These are phyloP conservation scores for Coelopa pilipes DNA, from an alignment of 2,888 invertebrate species.

Conservation along the genomic window DNA sequence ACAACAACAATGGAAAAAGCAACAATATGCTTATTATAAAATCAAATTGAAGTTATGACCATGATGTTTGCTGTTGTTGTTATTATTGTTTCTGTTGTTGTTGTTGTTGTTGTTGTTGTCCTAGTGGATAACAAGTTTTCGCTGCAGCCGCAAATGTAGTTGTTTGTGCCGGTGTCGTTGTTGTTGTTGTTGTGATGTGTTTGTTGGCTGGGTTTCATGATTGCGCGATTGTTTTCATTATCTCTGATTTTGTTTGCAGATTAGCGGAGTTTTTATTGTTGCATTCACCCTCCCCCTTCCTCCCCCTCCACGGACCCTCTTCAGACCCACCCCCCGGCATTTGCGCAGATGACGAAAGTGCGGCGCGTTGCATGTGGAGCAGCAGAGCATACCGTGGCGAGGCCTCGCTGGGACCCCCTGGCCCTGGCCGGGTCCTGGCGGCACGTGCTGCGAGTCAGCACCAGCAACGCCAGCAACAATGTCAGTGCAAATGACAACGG, in stretches of 20 bases:
- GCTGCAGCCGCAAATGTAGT: slow-evolving; percentile 28
- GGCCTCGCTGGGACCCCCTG: too few species aligned
- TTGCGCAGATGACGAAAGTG: too few species aligned
- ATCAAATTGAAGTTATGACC: slow-evolving; percentile 46
- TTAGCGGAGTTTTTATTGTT: slow-evolving; percentile 36
- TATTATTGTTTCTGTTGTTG: background rate
- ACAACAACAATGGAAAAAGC: background rate
- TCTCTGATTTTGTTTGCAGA: slow-evolving; percentile 47
- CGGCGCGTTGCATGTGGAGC: too few species aligned
- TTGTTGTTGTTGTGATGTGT: slow-evolving; percentile 30
- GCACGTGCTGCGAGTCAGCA: too few species aligned
- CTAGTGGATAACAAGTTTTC: slow-evolving; percentile 46
- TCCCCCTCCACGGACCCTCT: too few species aligned
- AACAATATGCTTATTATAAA: slow-evolving; percentile 36
- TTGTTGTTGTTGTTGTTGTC: slow-evolving; percentile 16
- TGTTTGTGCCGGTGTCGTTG: slow-evolving; percentile 8
- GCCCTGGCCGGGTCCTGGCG: too few species aligned
- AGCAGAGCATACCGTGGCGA: too few species aligned
- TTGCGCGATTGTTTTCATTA: slow-evolving; percentile 45
- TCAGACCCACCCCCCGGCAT: too few species aligned
- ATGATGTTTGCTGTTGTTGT: slow-evolving; percentile 38
- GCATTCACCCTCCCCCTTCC: background rate
- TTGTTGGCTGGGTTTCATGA: slow-evolving; percentile 37
- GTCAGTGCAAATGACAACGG: too few species aligned
- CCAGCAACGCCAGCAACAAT: too few species aligned